phyloP scores from a whole-genome alignment of 2,888 invertebrate genomes.

The Zygothrica quintamaculata region DNA sequence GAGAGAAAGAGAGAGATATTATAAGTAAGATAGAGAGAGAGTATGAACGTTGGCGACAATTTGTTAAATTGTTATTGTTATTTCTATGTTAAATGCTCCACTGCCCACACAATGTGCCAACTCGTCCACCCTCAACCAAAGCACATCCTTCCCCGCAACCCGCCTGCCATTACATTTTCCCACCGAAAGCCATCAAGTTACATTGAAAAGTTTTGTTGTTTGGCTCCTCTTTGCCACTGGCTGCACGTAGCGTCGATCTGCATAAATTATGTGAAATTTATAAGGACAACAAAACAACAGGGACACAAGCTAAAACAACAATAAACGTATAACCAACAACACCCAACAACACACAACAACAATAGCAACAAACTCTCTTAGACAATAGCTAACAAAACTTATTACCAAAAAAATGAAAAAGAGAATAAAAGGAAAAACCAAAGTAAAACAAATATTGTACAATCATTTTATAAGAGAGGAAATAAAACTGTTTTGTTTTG shows the following conservation, averaged over 20 bases:
- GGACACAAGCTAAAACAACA: slow-evolving; percentile 31
- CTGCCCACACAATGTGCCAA: slow-evolving; percentile 69
- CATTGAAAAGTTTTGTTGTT: slow-evolving; percentile 40
- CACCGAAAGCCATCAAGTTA: slow-evolving; percentile 9
- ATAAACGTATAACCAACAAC: slow-evolving; percentile 1
- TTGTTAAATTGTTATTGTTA: slow-evolving; percentile 81
- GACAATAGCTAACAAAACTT: slow-evolving; percentile 60
- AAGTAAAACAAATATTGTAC: slow-evolving; percentile 71
- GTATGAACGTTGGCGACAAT: slow-evolving; percentile 68
- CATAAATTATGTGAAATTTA: slow-evolving; percentile 77
- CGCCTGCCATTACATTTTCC: too few relatives aligned
- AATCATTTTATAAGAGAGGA: slow-evolving; percentile 58
- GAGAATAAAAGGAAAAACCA: too few relatives aligned
- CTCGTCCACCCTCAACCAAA: background rate
- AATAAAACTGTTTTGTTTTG: slow-evolving; percentile 43
- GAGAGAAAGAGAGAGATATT: slow-evolving; percentile 20
- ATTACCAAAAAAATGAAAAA: slow-evolving; percentile 70
- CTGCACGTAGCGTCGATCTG: slow-evolving; percentile 78
- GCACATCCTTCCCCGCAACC: too few relatives aligned
- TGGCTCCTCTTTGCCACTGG: slow-evolving; percentile 43
- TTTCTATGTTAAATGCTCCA: slow-evolving; percentile 78
- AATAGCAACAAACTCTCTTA: slow-evolving; percentile 39
- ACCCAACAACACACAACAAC: slow-evolving; percentile 5
- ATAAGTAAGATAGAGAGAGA: slow-evolving; percentile 14
- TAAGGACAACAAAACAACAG: slow-evolving; percentile 74